These are phyloP conservation scores for Gyps fulvus DNA, from an alignment of 2,113 vertebrate species.

Conservation along the genomic window DNA sequence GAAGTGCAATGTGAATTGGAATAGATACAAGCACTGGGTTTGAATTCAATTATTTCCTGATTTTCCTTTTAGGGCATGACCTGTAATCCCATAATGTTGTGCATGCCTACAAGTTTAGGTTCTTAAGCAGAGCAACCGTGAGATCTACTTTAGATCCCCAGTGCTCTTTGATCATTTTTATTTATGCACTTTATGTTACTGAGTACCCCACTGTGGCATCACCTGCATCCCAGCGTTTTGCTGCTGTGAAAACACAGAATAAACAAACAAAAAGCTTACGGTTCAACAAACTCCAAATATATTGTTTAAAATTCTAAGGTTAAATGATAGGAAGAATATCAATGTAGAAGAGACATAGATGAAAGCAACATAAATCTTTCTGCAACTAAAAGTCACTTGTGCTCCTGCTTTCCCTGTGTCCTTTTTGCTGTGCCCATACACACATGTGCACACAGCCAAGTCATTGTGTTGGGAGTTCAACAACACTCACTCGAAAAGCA, in stretches of 20 bases:
- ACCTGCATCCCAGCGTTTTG: neutral
- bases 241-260: neutral
- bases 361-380: neutral
- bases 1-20: neutral
- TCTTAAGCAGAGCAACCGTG: neutral
- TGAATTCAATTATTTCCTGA: slow-evolving; percentile 2
- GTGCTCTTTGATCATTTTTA: neutral
- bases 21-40: neutral
- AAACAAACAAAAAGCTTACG: neutral
- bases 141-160: neutral
- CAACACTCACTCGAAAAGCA: neutral
- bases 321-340: neutral
- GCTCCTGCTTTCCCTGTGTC: neutral
- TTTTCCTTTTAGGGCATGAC: neutral
- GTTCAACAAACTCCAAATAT: neutral
- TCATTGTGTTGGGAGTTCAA: neutral
- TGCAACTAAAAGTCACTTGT: neutral
- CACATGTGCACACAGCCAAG: neutral
- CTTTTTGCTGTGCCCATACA: neutral
- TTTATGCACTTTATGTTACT: neutral
- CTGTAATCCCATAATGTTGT: neutral
- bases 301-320: neutral
- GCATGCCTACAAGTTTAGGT: neutral
- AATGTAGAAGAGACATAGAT: neutral
- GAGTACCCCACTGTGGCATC: neutral